A percentile compares a stretch with the other conserved stretches of the same genome.
These are phyloP conservation scores for Struthio camelus DNA, from an alignment of 2,113 vertebrate species.

Conservation along the genomic window DNA sequence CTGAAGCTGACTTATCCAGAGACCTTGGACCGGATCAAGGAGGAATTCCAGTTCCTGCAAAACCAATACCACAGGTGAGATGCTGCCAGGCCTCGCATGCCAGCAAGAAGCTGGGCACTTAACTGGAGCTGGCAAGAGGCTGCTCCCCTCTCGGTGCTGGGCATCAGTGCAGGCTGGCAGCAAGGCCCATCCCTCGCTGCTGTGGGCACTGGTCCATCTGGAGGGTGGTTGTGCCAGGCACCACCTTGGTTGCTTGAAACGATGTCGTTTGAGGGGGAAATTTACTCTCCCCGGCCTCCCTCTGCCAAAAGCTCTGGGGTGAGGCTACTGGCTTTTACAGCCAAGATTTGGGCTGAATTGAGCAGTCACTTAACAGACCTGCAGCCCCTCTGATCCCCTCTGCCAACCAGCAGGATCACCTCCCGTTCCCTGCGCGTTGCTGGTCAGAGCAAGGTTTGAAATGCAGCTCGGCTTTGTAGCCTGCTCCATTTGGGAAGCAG, in stretches of 20 bases:
- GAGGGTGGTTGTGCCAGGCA: background rate
- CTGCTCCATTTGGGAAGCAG: conserved; percentile 54
- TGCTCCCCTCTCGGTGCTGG: rapidly evolving
- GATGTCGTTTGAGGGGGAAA: background rate
- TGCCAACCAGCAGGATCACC: background rate
- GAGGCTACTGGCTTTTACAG: background rate
- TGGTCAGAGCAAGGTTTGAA: background rate
- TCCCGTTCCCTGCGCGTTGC: background rate
- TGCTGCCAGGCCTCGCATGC: background rate
- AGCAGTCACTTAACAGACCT: background rate
- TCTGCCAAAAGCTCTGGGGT: background rate
- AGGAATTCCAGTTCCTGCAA: conserved; percentile 93
- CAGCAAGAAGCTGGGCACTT: background rate
- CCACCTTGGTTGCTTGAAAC: background rate
- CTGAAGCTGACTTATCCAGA: conserved; percentile 92
- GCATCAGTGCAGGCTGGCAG: rapidly evolving
- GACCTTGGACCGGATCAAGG: conserved; percentile 92
- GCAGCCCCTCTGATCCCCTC: background rate
- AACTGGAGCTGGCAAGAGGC: background rate
- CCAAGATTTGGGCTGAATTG: background rate
- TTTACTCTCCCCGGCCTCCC: background rate
- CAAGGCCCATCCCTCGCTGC: rapidly evolving
- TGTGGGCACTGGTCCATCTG: background rate
- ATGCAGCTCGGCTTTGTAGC: background rate
- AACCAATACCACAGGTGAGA: conserved; percentile 91